Evolutionary conservation across 1,140 invertebrate species (phyloP).

Genomic region (Zaprionus taronus): DNA sequence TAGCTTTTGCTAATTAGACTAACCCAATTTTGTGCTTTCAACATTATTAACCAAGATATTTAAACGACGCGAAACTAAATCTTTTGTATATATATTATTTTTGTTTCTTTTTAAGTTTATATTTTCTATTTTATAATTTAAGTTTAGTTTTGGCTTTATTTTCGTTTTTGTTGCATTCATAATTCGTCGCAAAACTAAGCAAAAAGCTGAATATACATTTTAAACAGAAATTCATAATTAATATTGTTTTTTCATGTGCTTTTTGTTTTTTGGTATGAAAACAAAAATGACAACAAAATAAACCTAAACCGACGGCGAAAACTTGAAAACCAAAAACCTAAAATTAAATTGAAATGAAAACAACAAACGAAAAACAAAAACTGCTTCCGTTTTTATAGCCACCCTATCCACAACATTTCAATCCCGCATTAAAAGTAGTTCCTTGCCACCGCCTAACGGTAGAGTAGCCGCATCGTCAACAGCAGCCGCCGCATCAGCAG

Average conservation of each 20-base stretch:
- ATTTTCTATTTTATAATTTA: conserved; percentile 14
- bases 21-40: conserved; percentile 45
- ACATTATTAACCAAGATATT: conserved; percentile 37
- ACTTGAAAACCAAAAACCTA: conserved; percentile 6
- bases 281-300: conserved; percentile 31
- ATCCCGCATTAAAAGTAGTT: conserved; percentile 86
- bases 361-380: conserved; percentile 55
- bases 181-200: conserved; percentile 23
- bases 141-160: conserved; percentile 31
- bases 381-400: conserved; percentile 85
- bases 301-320: background rate
- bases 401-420: conserved; percentile 85
- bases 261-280: conserved; percentile 73
- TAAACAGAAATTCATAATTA: conserved; percentile 49
- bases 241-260: conserved; percentile 67
- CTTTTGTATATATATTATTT: background rate
- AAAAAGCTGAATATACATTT: conserved; percentile 51
- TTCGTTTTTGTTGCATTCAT: conserved; percentile 58
- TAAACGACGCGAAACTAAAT: conserved; percentile 19
- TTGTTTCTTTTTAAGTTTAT: background rate
- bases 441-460: conserved; percentile 83
- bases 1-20: conserved; percentile 56
- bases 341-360: conserved; percentile 35
- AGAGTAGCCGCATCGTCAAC: conserved; percentile 75
- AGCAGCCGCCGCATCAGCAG: conserved; percentile 59